Percentiles rank a stretch among this genome's conserved stretches.
Conservation (phyloP, 2,888 invertebrate genomes). For the Papilio protenor region DNA sequence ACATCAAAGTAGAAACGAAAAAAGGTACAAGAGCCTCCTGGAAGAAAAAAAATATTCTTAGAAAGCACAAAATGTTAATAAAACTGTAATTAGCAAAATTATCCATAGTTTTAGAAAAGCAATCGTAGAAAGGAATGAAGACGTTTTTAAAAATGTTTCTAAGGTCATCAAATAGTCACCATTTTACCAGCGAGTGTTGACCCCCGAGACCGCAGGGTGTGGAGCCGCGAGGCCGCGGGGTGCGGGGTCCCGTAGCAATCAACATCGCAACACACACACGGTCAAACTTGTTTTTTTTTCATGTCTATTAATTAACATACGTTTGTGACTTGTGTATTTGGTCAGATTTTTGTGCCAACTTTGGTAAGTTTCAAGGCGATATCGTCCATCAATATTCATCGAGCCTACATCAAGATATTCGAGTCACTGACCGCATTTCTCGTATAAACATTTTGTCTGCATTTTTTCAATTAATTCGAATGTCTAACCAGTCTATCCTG, state of each 20-base stretch:
- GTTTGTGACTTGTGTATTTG: background rate
- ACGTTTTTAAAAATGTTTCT: background rate
- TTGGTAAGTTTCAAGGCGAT: slow-evolving; percentile 10
- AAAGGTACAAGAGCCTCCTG: background rate
- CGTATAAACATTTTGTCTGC: background rate
- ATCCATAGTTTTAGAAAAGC: background rate
- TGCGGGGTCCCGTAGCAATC: background rate
- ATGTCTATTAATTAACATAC: slow-evolving; percentile 13
- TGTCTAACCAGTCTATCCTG: background rate
- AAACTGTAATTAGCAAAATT: background rate
- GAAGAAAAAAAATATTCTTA: background rate
- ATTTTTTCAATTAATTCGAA: background rate
- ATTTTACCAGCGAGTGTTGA: background rate
- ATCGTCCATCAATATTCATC: slow-evolving; percentile 17
- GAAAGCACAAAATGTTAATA: background rate
- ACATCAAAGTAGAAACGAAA: background rate
- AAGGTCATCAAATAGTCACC: background rate
- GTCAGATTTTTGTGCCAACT: slow-evolving; percentile 10
- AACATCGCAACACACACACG: slow-evolving; percentile 1
- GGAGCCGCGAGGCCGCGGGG: background rate
- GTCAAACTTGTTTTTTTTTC: background rate
- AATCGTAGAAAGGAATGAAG: background rate
- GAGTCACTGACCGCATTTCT: slow-evolving; percentile 9
- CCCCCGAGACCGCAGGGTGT: background rate
- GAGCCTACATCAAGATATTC: background rate